A percentile compares a stretch with the other conserved stretches of the same genome.
phyloP scores from a whole-genome alignment of 2,113 vertebrate genomes.

The Gobiocypris rarus region DNA sequence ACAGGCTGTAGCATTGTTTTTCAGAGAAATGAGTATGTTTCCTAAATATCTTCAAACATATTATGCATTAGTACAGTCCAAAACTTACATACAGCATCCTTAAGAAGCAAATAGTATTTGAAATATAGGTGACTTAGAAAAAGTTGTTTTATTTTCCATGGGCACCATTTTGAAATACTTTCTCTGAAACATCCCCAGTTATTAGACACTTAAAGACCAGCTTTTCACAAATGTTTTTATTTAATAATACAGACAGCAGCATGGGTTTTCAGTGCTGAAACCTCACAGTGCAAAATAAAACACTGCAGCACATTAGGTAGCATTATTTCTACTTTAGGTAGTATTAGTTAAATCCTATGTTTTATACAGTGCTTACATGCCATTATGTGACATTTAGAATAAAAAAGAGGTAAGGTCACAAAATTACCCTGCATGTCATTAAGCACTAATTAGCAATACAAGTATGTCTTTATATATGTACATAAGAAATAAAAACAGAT shows the following conservation, averaged over 20 bases:
- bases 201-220: not conserved
- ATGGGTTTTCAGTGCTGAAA: not conserved
- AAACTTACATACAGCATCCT: too few relatives aligned
- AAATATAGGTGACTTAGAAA: too few relatives aligned
- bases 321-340: conserved; percentile 1
- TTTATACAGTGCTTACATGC: not conserved
- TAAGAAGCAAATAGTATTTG: too few relatives aligned
- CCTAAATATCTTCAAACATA: too few relatives aligned
- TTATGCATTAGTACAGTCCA: too few relatives aligned
- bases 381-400: not conserved
- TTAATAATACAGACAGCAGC: not conserved
- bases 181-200: not conserved
- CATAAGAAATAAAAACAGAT: conserved; percentile 1
- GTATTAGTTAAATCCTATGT: not conserved
- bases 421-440: not conserved
- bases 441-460: not conserved
- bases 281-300: too few relatives aligned
- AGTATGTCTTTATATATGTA: not conserved
- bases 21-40: too few relatives aligned
- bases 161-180: not conserved
- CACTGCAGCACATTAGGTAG: not conserved
- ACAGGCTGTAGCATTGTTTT: too few relatives aligned
- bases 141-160: too few relatives aligned
- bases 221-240: not conserved
- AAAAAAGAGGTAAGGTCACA: not conserved